Conservation (phyloP, 2,888 invertebrate species). For the Caenorhabditis macrosperma region DNA sequence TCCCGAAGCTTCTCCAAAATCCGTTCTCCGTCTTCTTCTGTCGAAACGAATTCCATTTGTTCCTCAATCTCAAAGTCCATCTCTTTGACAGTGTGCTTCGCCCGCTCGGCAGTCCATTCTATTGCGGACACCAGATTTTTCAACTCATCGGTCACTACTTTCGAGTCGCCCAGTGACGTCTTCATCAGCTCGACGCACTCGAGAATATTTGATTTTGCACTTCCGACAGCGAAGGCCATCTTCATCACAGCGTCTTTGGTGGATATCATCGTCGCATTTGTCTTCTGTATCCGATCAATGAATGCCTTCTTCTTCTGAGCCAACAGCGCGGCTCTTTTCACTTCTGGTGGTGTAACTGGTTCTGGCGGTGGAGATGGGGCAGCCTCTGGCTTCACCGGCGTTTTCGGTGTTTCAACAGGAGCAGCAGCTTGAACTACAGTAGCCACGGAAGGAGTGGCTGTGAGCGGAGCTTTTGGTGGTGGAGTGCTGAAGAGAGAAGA, state of each 20-base stretch:
- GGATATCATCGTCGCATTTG: not conserved
- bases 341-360: not conserved
- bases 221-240: conserved; percentile 27
- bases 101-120: conserved; percentile 8
- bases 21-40: too few species aligned
- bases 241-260: conserved; percentile 25
- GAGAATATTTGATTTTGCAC: conserved; percentile 7
- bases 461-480: not conserved
- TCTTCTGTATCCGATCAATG: not conserved
- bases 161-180: conserved; percentile 25
- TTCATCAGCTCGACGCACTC: conserved; percentile 36
- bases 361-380: not conserved
- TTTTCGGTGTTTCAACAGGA: not conserved
- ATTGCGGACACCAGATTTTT: conserved; percentile 11
- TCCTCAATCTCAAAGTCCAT: too few species aligned
- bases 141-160: conserved; percentile 45
- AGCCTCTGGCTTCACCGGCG: not conserved
- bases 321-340: conserved; percentile 21
- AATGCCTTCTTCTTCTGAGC: conserved; percentile 12
- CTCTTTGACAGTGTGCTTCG: conserved; percentile 44
- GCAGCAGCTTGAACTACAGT: not conserved
- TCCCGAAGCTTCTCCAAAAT: conserved; percentile 21
- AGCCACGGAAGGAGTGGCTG: too few species aligned
- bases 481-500: not conserved
- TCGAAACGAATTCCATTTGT: too few species aligned